These are phyloP conservation scores for Orthosia gothica DNA, from an alignment of 2,888 invertebrate genomes.

Conservation along the genomic window DNA sequence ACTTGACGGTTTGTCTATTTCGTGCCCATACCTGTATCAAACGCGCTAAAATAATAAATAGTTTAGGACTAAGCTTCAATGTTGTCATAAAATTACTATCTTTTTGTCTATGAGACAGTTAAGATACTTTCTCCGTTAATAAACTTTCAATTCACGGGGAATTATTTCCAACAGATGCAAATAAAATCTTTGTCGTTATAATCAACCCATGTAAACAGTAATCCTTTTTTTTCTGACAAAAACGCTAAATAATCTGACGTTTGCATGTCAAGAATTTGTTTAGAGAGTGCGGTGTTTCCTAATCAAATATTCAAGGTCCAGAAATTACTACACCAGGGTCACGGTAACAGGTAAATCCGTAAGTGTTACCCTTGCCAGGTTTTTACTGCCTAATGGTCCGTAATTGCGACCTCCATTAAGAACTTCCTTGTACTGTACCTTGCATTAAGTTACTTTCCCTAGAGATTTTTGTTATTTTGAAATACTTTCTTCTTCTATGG, in stretches of 20 bases:
- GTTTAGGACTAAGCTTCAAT: too few relatives aligned
- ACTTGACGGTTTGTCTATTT: neutral
- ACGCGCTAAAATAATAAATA: too few relatives aligned
- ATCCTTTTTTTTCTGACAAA: neutral
- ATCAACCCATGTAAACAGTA: too few relatives aligned
- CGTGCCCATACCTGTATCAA: neutral
- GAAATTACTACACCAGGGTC: neutral
- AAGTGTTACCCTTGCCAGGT: constrained; percentile 10
- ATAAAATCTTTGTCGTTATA: too few relatives aligned
- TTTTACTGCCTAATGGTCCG: constrained; percentile 14
- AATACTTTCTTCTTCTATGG: neutral
- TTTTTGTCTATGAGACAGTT: too few relatives aligned
- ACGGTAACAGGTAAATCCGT: constrained; percentile 1
- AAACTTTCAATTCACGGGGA: too few relatives aligned
- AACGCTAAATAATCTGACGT: constrained; percentile 5
- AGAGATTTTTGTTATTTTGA: neutral
- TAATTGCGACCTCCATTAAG: constrained; percentile 33
- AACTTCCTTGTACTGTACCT: constrained; percentile 21
- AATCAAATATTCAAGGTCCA: constrained; percentile 30
- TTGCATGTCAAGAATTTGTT: constrained; percentile 36
- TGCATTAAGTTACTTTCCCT: neutral
- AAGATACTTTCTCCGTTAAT: too few relatives aligned
- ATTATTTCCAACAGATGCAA: too few relatives aligned
- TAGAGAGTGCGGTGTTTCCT: neutral
- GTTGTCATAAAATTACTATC: too few relatives aligned